These are phyloP conservation scores for Limnothrissa miodon DNA, from an alignment of 2,113 vertebrate genomes.

Conservation along the genomic window DNA sequence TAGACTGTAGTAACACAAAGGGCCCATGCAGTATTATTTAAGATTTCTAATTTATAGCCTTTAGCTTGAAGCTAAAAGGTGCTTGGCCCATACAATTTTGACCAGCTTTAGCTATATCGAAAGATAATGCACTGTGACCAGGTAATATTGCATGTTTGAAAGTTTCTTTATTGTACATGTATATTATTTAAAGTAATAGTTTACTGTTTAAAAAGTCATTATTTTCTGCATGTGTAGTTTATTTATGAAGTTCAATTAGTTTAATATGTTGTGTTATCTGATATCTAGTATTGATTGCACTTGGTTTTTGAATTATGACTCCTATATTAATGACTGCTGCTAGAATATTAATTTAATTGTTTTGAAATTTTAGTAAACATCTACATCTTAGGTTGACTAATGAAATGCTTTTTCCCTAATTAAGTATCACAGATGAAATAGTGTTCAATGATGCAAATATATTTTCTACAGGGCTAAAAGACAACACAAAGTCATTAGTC, in stretches of 20 bases:
- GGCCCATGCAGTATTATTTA: neutral
- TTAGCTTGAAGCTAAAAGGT: slow-evolving; percentile 8
- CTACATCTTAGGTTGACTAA: neutral
- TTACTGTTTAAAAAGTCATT: neutral
- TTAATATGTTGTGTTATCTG: neutral
- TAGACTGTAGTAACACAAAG: neutral
- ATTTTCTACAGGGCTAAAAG: slow-evolving; percentile 10
- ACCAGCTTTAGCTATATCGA: neutral
- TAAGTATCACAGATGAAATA: slow-evolving; percentile 5
- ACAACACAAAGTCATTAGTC: neutral
- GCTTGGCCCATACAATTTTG: neutral
- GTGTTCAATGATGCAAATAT: neutral
- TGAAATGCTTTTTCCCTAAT: neutral
- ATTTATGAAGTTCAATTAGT: neutral
- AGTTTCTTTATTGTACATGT: neutral
- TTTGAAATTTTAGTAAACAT: neutral
- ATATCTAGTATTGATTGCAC: neutral
- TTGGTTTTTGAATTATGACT: neutral
- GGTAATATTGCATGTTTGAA: neutral
- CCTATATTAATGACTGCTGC: neutral
- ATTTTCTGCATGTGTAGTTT: slow-evolving; percentile 5
- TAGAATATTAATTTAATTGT: neutral
- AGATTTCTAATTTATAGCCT: neutral
- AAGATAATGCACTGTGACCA: neutral
- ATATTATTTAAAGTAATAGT: neutral